Evolutionary conservation across 2,888 invertebrate genomes (phyloP).

Genomic region (Brenthis hecate): DNA sequence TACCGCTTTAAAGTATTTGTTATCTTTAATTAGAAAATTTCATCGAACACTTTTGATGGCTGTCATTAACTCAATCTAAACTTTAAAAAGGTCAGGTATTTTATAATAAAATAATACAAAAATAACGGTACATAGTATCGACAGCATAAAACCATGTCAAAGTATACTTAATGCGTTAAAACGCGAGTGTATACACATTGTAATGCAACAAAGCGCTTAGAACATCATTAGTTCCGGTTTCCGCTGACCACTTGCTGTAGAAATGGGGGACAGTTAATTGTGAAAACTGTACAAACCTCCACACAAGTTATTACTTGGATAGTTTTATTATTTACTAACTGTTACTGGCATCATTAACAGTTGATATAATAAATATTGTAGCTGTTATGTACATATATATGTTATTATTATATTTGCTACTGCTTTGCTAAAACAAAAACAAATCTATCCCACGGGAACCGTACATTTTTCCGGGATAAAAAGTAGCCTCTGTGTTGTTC

Average conservation of each 20-base stretch:
- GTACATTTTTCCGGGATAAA: too few relatives aligned
- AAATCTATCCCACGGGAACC: too few relatives aligned
- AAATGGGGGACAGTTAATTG: slow-evolving; percentile 21
- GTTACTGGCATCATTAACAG: too few relatives aligned
- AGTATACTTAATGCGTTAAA: slow-evolving; percentile 2
- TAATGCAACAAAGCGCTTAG: slow-evolving; percentile 10
- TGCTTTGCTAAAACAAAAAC: too few relatives aligned
- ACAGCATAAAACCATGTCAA: slow-evolving; percentile 7
- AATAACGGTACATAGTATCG: slow-evolving; percentile 1
- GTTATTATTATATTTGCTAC: too few relatives aligned
- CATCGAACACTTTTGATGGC: background rate
- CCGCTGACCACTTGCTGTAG: slow-evolving; percentile 39
- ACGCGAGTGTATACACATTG: background rate
- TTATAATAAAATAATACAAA: background rate
- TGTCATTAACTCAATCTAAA: background rate
- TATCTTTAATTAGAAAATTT: too few relatives aligned
- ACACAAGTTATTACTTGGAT: background rate
- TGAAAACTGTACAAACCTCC: slow-evolving; percentile 8
- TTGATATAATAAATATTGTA: too few relatives aligned
- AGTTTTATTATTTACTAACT: too few relatives aligned
- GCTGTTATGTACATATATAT: too few relatives aligned
- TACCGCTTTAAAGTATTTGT: too few relatives aligned
- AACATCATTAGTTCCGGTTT: slow-evolving; percentile 38
- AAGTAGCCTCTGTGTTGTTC: too few relatives aligned
- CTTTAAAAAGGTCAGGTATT: background rate